Evolutionary conservation across 2,113 vertebrate species (phyloP).

Genomic region (Clinocottus analis): DNA sequence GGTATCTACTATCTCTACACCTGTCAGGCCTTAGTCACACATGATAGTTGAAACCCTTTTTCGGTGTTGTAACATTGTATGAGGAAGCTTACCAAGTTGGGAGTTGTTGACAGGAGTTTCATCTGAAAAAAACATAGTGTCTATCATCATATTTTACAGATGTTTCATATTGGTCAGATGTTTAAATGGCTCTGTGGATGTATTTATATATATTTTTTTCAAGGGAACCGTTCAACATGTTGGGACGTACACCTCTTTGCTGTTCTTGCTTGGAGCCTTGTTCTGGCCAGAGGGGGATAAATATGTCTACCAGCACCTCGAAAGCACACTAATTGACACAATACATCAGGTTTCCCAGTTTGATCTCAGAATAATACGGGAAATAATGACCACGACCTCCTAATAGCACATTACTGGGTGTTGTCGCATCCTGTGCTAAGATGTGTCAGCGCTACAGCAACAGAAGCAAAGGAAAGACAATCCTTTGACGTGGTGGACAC

Average conservation of each 20-base stretch:
- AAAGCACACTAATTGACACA: neutral
- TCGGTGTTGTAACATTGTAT: neutral
- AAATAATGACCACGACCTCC: too few species aligned
- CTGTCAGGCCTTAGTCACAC: neutral
- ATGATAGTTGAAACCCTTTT: slow-evolving; percentile 7
- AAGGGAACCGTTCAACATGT: neutral
- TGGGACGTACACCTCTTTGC: neutral
- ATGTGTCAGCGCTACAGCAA: neutral
- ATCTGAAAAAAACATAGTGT: slow-evolving; percentile 83
- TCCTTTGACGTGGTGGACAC: neutral
- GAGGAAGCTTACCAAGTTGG: slow-evolving; percentile 89
- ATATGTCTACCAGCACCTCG: neutral
- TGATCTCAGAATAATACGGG: neutral
- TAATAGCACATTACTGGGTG: too few species aligned
- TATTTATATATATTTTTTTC: neutral
- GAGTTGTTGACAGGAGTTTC: slow-evolving; percentile 94
- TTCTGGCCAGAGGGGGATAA: neutral
- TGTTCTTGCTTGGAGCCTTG: neutral
- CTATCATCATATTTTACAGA: neutral
- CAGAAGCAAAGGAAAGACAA: neutral
- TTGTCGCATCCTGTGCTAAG: neutral
- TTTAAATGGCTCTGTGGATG: neutral
- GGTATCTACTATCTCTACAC: neutral
- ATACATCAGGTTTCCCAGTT: neutral
- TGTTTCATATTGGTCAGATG: too few species aligned